Evolutionary conservation across 1,140 invertebrate species (phyloP).

Genomic region (Steinernema khuongi): DNA sequence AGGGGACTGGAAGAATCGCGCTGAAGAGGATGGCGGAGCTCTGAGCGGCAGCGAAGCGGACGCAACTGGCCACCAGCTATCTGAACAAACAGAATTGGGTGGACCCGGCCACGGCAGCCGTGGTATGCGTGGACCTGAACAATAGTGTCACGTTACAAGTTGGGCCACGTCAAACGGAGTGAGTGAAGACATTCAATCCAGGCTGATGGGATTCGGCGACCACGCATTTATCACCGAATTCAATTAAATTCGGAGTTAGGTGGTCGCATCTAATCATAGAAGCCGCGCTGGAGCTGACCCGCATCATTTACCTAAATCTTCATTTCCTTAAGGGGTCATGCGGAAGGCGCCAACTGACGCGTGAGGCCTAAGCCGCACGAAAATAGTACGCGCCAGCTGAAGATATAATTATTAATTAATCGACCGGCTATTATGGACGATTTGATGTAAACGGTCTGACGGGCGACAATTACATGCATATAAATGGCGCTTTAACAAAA

Average conservation of each 20-base stretch:
- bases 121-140: background rate
- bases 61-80: background rate
- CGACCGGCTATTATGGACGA: background rate
- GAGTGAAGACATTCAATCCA: background rate
- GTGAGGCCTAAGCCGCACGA: background rate
- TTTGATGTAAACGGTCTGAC: background rate
- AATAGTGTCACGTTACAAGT: constrained; percentile 6
- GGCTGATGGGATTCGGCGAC: too few relatives aligned
- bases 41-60: too few relatives aligned
- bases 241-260: background rate
- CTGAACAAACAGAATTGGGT: background rate
- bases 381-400: background rate
- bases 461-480: background rate
- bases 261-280: too few relatives aligned
- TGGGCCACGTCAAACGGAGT: background rate
- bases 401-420: background rate
- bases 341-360: background rate
- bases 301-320: too few relatives aligned
- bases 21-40: too few relatives aligned
- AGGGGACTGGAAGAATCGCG: too few relatives aligned
- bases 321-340: background rate
- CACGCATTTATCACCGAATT: too few relatives aligned
- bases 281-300: too few relatives aligned
- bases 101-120: background rate
- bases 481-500: too few relatives aligned